Base-by-base conservation (phyloP, 1,140 invertebrate genomes). In the Rhysida immarginata region DNA sequence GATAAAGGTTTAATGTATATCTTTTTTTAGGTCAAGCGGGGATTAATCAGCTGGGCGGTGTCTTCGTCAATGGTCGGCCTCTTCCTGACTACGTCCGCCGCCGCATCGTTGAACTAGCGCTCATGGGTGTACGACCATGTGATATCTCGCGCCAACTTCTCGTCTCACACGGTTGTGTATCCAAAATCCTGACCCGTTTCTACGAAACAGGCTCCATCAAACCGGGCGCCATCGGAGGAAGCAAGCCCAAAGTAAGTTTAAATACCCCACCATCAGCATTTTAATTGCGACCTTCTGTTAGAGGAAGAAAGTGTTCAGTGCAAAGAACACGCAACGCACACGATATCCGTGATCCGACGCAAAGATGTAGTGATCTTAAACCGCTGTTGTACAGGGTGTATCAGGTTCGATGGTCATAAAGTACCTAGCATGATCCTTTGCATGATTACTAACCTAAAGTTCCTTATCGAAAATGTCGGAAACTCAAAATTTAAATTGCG, bases 141-240 rank as follows among this genome's bases (percentile, higher is more conserved):
- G 93, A 96, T 72, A 97, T 96, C 68, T 94, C 89, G 2, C 73
- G 93, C 45, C 90, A 95, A 67, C 75, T 97, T 25, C 77, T 94
- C 13, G 95, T 99, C 5, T 96, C 91, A 0, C 93, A 97, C 68
- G 94, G 94, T 59, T 87, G 86, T 66, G 89, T 94, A n/a, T 94
- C 89, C 13, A 97, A 97, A 76, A 97, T 97, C 59, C 77, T 99
- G 13, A 96, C 92, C 2, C 77, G 94, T 57, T 98, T 95, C 74
- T 96, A 94, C 66, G 88, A 94, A 72, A 94, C 90, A 5, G 90
- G 88, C 1, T 91, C 87, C 45, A 92, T 94, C 54, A 77, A 87
- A 63, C 90, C 89, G 1, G 89, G 88, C 21, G 88, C 86, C 23
- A 91, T 93, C 60, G 87, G 87, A 20, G 86, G 87, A 41, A 87